phyloP scores from a whole-genome alignment of 2,113 vertebrate species.

The Butorides virescens region DNA sequence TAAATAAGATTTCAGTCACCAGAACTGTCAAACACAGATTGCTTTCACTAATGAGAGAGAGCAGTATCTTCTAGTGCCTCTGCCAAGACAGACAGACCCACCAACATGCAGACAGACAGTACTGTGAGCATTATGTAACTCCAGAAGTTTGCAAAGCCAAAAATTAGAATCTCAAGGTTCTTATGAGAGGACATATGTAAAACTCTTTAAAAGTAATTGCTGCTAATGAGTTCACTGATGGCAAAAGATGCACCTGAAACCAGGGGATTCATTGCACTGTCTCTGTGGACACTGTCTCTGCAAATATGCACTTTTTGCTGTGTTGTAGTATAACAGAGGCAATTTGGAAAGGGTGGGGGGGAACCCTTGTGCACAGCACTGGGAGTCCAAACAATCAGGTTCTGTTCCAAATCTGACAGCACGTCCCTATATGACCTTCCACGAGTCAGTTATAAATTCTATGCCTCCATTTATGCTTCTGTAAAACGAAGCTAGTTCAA shows the following conservation, averaged over 20 bases:
- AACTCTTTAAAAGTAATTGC: neutral
- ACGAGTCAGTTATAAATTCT: neutral
- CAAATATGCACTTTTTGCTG: neutral
- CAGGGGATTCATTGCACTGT: neutral
- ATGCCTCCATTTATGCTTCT: neutral
- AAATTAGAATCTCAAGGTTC: neutral
- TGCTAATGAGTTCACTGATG: neutral
- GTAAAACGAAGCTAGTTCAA: neutral
- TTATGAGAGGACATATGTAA: neutral
- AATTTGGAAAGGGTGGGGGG: neutral
- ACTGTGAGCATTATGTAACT: neutral
- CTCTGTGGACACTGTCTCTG: neutral
- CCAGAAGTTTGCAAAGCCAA: neutral
- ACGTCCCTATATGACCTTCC: slow-evolving; percentile 16
- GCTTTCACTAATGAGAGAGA: neutral
- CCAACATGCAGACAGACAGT: neutral
- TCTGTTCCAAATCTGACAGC: slow-evolving; percentile 43
- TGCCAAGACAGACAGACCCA: neutral
- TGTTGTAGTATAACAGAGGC: neutral
- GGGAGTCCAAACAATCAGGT: slow-evolving; percentile 6
- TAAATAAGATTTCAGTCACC: neutral
- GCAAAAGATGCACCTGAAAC: neutral
- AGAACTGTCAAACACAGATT: neutral
- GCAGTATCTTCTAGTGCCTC: neutral
- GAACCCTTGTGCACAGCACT: neutral